Conservation (phyloP, 1,140 invertebrate genomes). For the Reticulitermes speratus region DNA sequence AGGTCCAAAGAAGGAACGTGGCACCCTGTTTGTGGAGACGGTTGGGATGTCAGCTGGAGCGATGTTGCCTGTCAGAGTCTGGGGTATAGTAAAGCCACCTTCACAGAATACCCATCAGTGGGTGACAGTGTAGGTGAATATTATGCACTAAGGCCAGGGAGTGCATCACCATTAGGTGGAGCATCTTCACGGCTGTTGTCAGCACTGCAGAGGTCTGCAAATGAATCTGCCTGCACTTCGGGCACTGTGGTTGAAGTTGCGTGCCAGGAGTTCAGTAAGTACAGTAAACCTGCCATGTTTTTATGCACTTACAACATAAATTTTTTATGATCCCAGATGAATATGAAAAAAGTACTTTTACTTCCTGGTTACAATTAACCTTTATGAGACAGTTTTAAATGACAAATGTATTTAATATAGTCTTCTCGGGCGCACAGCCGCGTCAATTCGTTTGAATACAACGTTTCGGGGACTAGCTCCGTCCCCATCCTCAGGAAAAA, state of each 20-base stretch:
- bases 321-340: no score
- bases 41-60: conserved; percentile 56
- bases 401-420: no score
- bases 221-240: conserved; percentile 47
- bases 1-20: conserved; percentile 46
- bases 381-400: no score
- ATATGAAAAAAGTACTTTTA: no score
- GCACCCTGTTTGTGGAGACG: conserved; percentile 52
- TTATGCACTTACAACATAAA: no score
- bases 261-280: conserved; percentile 58
- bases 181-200: neutral
- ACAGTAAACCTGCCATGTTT: neutral
- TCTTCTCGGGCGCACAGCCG: no score
- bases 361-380: no score
- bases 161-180: neutral
- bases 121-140: neutral
- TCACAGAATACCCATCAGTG: conserved; percentile 27
- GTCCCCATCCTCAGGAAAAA: no score
- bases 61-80: conserved; percentile 54
- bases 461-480: no score
- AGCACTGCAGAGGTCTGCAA: neutral
- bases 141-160: conserved; percentile 27
- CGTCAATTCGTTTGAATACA: no score
- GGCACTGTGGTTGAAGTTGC: conserved; percentile 52
- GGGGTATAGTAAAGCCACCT: conserved; percentile 46